phyloP scores from a whole-genome alignment of 2,113 vertebrate genomes.

The Engystomops pustulosus region DNA sequence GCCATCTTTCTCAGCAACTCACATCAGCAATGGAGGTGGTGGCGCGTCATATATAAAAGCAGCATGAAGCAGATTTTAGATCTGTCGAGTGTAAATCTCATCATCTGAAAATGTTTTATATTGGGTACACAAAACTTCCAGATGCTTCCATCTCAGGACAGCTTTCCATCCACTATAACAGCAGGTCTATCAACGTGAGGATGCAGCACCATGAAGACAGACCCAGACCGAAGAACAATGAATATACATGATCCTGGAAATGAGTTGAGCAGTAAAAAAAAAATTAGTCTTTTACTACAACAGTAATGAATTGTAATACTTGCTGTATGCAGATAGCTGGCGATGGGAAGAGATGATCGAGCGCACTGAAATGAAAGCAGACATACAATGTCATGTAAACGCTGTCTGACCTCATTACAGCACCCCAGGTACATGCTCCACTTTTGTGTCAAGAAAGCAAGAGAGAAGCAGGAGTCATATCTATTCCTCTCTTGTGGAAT shows the following conservation, averaged over 20 bases:
- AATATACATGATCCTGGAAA: slow-evolving; percentile 33
- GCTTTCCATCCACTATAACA: not conserved
- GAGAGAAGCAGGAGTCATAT: not conserved
- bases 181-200: not conserved
- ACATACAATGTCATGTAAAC: slow-evolving; percentile 15
- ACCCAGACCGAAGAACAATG: not conserved
- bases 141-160: not conserved
- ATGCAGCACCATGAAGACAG: not conserved
- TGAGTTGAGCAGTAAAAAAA: not conserved
- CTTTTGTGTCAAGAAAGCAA: slow-evolving; percentile 3
- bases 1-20: no score
- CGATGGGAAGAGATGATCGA: not conserved
- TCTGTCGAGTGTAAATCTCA: no score
- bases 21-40: no score
- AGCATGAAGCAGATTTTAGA: no score
- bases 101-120: no score
- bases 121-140: not conserved
- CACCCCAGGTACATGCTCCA: slow-evolving; percentile 39
- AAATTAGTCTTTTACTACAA: not conserved
- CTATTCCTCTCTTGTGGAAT: not conserved
- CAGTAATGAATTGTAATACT: not conserved
- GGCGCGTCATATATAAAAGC: no score
- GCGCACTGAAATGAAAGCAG: not conserved
- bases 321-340: not conserved
- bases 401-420: slow-evolving; percentile 32